phyloP scores from a whole-genome alignment of 2,797 vertebrate species.

The Gymnoscopelus braueri region DNA sequence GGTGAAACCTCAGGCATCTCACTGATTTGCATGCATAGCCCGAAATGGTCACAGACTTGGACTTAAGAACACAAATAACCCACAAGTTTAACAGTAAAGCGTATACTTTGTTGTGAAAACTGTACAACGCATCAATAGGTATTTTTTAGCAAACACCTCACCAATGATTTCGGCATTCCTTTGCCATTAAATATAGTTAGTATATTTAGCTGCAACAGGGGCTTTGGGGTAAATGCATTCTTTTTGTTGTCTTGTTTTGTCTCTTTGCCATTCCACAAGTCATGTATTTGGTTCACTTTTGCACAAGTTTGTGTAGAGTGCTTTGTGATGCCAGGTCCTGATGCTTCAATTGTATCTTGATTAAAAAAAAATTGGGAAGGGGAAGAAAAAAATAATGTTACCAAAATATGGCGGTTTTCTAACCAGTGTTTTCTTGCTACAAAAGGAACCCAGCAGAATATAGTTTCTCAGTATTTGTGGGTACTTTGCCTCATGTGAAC shows the following conservation, averaged over 20 bases:
- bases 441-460: slow-evolving; percentile 53
- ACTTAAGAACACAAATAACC: slow-evolving; percentile 53
- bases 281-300: slow-evolving; percentile 46
- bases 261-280: slow-evolving; percentile 57
- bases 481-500: slow-evolving; percentile 31
- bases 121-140: slow-evolving; percentile 50
- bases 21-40: slow-evolving; percentile 71
- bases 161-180: slow-evolving; percentile 68
- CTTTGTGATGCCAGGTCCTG: slow-evolving; percentile 42
- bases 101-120: slow-evolving; percentile 45
- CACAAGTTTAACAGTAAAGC: slow-evolving; percentile 48
- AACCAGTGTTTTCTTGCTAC: slow-evolving; percentile 26
- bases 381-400: slow-evolving; percentile 15
- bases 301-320: slow-evolving; percentile 48
- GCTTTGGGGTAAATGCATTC: slow-evolving; percentile 28
- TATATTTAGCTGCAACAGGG: slow-evolving; percentile 32
- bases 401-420: slow-evolving; percentile 18
- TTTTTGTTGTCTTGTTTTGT: slow-evolving; percentile 25
- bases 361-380: neutral
- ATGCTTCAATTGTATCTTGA: slow-evolving; percentile 37
- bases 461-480: slow-evolving; percentile 45
- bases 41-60: slow-evolving; percentile 28
- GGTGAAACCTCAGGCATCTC: slow-evolving; percentile 90
- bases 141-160: slow-evolving; percentile 53
- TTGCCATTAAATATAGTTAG: slow-evolving; percentile 45